These are phyloP conservation scores for Corythaeola cristata DNA, from an alignment of 2,113 vertebrate species.

Conservation along the genomic window DNA sequence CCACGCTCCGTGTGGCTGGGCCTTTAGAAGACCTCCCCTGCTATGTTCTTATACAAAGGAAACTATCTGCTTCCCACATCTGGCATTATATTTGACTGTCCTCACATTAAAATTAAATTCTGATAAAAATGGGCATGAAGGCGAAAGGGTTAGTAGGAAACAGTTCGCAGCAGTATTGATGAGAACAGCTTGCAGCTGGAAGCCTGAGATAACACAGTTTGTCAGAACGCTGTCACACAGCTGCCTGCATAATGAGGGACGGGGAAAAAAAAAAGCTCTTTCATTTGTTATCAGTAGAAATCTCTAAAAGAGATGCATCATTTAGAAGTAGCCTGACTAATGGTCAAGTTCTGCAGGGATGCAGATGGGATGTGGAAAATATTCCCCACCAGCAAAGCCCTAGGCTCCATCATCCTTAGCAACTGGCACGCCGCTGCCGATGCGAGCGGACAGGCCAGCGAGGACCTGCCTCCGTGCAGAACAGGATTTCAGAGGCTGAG, in stretches of 20 bases:
- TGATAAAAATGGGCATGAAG: conserved; percentile 28
- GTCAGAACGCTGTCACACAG: conserved; percentile 77
- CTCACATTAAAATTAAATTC: conserved; percentile 49
- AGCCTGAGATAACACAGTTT: conserved; percentile 81
- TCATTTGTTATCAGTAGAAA: conserved; percentile 73
- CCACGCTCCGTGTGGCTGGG: not conserved
- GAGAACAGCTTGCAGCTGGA: conserved; percentile 79
- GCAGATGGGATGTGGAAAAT: conserved; percentile 39
- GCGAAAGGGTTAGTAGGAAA: conserved; percentile 68
- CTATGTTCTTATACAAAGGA: conserved; percentile 12
- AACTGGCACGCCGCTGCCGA: not conserved
- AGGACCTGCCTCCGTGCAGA: not conserved
- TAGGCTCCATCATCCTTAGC: conserved; percentile 10
- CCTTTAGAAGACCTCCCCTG: conserved; percentile 59
- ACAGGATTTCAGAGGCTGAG: not conserved
- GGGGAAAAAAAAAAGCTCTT: conserved; percentile 44
- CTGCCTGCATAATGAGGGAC: conserved; percentile 82
- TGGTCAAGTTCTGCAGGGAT: conserved; percentile 58
- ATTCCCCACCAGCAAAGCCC: conserved; percentile 14
- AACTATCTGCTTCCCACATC: conserved; percentile 56
- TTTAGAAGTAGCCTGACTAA: conserved; percentile 73
- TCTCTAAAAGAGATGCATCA: conserved; percentile 65
- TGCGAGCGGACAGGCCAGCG: not conserved
- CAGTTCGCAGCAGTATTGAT: conserved; percentile 75
- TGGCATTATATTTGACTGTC: conserved; percentile 49